Evolutionary conservation across 2,888 invertebrate species (phyloP), one percentile per base, ranked within the genome.

Genomic region (Stegana nigrithorax): DNA sequence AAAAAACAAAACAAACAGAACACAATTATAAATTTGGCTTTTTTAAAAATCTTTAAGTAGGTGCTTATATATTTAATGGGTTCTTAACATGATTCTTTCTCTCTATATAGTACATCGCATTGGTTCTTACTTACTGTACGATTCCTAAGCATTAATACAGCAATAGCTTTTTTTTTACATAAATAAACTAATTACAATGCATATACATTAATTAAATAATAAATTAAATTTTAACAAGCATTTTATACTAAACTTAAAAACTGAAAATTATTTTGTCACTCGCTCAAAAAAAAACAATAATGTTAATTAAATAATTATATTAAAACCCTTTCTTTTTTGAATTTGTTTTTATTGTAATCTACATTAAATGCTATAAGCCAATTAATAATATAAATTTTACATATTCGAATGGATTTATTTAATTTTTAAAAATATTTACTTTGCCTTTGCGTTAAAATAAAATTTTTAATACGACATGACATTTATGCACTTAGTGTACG

Each of bases 351-450:
- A n/a, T n/a, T n/a, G n/a, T n/a, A n/a, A n/a, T n/a, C n/a, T n/a
- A n/a, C n/a, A 14, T 59, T 36, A 25, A 14, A 27, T 29, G 45
- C 23, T 57, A 39, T 42, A 57, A 57, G 57, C 57, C 57, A 57
- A 57, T 39, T 39, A 29, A 25, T 50, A n/a, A 51, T 26, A 27
- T 27, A 27, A 23, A 12, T 17, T 21, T 6, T 47, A 2, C 8
- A 7, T n/a, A 14, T 51, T n/a, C 1, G n/a, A 26, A 39, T 39
- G 39, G 25, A 27, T 51, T 51, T 26, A 26, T 26, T 51, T 5
- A 14, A 29, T 14, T 27, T n/a, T 29, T 27, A 29, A 27, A 51
- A 14, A 45, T 27, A 29, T 27, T 27, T 51, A 19, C 27, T 39
- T 21, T 10, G 21, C n/a, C 23, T 47, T n/a, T 51, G 26, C 17